Evolutionary conservation across 2,797 vertebrate species (phyloP).

Genomic region (Crypturellus tataupa): DNA sequence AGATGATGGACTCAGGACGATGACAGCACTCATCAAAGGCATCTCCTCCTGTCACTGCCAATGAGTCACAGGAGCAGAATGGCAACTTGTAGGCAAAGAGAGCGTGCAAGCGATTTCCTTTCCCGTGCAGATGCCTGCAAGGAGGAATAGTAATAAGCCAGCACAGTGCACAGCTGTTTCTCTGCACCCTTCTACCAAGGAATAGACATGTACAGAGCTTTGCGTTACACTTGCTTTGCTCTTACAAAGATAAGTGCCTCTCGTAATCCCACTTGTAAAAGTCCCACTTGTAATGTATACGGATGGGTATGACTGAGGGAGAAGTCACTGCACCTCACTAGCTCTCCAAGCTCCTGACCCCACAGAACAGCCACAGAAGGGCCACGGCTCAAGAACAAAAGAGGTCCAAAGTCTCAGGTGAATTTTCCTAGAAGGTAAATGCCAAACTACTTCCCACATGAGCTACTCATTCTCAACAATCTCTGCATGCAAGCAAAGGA

Average conservation of each 20-base stretch:
- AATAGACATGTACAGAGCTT: background rate
- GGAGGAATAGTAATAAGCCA: constrained; percentile 49
- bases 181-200: background rate
- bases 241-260: background rate
- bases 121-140: constrained; percentile 47
- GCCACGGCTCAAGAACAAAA: background rate
- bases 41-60: constrained; percentile 46
- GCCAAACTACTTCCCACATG: background rate
- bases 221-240: background rate
- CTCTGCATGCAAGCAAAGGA: background rate
- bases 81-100: constrained; percentile 52
- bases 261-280: background rate
- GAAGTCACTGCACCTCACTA: background rate
- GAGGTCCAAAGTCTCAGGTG: background rate
- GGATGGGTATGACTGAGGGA: background rate
- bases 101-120: constrained; percentile 51
- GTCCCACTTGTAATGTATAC: background rate
- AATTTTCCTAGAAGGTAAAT: background rate
- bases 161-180: constrained; percentile 16
- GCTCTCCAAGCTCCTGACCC: background rate
- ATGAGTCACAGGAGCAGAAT: constrained; percentile 51
- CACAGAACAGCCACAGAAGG: background rate
- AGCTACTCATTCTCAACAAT: background rate
- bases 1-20: background rate
- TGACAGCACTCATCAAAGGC: constrained; percentile 43